These are phyloP conservation scores for Branchinecta lynchi DNA, from an alignment of 1,140 invertebrate genomes.

Conservation along the genomic window DNA sequence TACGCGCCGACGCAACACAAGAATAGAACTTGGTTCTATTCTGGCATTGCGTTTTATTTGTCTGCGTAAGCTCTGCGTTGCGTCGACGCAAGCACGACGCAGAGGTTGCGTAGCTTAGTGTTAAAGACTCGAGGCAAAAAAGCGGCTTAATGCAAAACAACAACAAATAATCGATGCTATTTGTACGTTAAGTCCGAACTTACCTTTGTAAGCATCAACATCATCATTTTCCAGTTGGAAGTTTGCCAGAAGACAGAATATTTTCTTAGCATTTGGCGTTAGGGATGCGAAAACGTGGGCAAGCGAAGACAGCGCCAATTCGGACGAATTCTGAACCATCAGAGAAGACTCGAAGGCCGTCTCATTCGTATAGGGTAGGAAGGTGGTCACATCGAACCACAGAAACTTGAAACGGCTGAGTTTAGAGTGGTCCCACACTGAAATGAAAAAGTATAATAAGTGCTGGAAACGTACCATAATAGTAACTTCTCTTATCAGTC, in stretches of 20 bases:
- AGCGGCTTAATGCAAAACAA: too few species aligned
- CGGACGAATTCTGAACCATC: conserved; percentile 52
- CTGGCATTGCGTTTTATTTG: too few species aligned
- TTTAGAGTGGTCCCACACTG: conserved; percentile 77
- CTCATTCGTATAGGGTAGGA: conserved; percentile 63
- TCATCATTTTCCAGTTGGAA: conserved; percentile 58
- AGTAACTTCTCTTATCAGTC: too few species aligned
- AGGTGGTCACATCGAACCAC: conserved; percentile 77
- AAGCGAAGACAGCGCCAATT: conserved; percentile 63
- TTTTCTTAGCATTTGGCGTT: conserved; percentile 67
- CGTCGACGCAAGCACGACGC: too few species aligned
- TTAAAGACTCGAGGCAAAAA: too few species aligned
- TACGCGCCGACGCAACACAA: too few species aligned
- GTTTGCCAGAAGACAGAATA: conserved; percentile 64
- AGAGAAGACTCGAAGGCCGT: conserved; percentile 74
- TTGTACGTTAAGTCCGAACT: conserved; percentile 21
- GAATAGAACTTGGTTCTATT: too few species aligned
- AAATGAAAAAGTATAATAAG: conserved; percentile 26
- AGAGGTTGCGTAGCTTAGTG: too few species aligned
- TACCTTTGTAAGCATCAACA: conserved; percentile 54
- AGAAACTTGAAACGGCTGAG: conserved; percentile 66
- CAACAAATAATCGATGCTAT: too few species aligned
- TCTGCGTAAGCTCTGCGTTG: too few species aligned
- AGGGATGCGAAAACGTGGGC: conserved; percentile 73
- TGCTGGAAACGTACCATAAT: too few species aligned